Base-by-base conservation (phyloP, 2,888 invertebrate genomes). In the Lingula anatina region DNA sequence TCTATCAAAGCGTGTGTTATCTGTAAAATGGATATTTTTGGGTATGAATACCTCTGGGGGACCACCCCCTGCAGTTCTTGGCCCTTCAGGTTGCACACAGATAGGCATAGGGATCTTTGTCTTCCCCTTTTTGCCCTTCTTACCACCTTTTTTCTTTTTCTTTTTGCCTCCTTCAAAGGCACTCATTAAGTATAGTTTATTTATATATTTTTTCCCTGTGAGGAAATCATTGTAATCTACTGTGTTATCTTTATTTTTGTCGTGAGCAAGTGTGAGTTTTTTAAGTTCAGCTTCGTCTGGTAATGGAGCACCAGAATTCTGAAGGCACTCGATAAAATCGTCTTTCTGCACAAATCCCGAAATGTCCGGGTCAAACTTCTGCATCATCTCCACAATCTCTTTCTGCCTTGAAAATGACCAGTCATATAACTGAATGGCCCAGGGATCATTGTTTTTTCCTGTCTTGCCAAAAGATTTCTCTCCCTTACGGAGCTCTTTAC, bases 141-240 rank as follows among this genome's bases (percentile, higher is more conserved):
- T 65, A 25, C 66, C 68, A 41, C 64, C 66, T 46, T 66, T 66
- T 54, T 72, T 73, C 53, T 72, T 71, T 55, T 76, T 77, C 54
- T 77, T 77, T 59, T 67, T 70, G 54, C 77, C 77, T 9, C 67
- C 71, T 50, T 75, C 73, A 59, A 73, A 77, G 21, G 75, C 69
- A 58, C 65, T 64, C 66, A 71, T 67, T 28, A 73, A 56, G 56
- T 66, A 76, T 52, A 67, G 68, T 59, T 76, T 76, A 55, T 76
- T 74, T 31, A 77, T 62, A 62, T 71, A 77, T 52, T 76, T 75
- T 54, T 76, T 77, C 12, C 72, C 76, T 7, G 55, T 47, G 12
- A 76, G 50, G 55, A 77, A 75, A 38, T 75, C 71, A 50, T 64
- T 65, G 57, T 70, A 75, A 50, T 76, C 71, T 25, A 77, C 56